Evolutionary conservation across 1,140 invertebrate species (phyloP).

Genomic region (Mercenaria mercenaria): DNA sequence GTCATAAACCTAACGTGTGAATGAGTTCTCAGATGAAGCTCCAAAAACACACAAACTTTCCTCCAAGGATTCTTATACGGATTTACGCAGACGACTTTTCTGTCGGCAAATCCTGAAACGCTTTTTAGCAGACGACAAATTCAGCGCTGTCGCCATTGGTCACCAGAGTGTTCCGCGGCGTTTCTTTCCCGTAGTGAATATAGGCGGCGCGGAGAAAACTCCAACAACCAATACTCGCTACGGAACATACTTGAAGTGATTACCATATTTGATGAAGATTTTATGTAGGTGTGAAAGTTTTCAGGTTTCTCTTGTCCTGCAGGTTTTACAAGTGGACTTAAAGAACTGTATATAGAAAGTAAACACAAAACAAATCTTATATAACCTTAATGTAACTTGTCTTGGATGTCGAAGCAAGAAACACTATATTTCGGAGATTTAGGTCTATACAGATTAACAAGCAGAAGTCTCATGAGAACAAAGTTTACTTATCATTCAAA

Average conservation of each 20-base stretch:
- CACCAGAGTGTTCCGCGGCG: neutral
- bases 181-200: neutral
- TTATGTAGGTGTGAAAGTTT: conserved; percentile 23
- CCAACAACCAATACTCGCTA: neutral
- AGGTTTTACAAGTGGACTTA: neutral
- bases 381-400: neutral
- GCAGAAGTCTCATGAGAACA: too few relatives aligned
- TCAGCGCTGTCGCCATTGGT: neutral
- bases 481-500: too few relatives aligned
- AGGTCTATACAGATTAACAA: too few relatives aligned
- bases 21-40: neutral
- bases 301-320: neutral
- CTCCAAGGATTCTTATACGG: conserved; percentile 12
- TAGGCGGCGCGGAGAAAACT: neutral
- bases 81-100: neutral
- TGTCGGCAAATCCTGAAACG: neutral
- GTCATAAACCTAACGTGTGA: conserved; percentile 3
- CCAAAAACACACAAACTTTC: neutral
- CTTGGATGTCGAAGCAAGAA: too few relatives aligned
- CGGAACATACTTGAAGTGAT: neutral
- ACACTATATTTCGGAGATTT: too few relatives aligned
- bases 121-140: neutral
- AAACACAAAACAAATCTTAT: neutral
- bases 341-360: neutral
- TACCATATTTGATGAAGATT: neutral